Base-by-base conservation (phyloP, 92 coral and sea anemone species). In the Umimayanthus kanabou region DNA sequence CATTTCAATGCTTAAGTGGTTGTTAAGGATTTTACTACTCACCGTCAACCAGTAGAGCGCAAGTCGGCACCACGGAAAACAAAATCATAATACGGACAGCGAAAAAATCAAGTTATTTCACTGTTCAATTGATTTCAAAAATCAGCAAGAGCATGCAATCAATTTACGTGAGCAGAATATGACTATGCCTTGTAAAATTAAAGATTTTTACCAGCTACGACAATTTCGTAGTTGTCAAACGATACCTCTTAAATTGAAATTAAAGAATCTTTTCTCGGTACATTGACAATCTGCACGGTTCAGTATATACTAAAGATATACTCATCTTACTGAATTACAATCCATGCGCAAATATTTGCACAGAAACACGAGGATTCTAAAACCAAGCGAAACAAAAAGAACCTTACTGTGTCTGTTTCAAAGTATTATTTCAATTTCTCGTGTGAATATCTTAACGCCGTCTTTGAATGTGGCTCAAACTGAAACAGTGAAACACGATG, bases 261-360 rank as follows among this genome's bases (percentile, higher is more conserved):
- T 50, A 58, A 53, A 18, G 49, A 80, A 61, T 16, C 15, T 76
- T 42, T 76, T 43, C 33, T 22, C 53, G 80, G 80, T 23, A 76
- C 30, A 40, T 4, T 76, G 58, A 76, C 25, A 76, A 76, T 23
- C 80, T 42, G 37, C 2, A 33, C 37, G 53, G 53, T 76, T 39
- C 20, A 53, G 58, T 13, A 76, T 30, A 22, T 18, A 39, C 25
- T 16, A 20, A 28, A 49, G 33, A 47, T 79, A 29, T 79, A 43
- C 40, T 47, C 22, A 45, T 43, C 40, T 79, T 40, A 30, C 29
- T 80, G 79, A 29, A 57, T 28, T 80, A 57, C 70, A 80, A 80
- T 80, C 28, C 49, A 80, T 80, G 28, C 85, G 1, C 73, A 80
- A 80, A 33, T 80, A 57, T 80, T 80, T 80, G 85, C 43, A 80